Conservation (phyloP, 2,797 vertebrate species). For the Dicrostonyx torquatus region DNA sequence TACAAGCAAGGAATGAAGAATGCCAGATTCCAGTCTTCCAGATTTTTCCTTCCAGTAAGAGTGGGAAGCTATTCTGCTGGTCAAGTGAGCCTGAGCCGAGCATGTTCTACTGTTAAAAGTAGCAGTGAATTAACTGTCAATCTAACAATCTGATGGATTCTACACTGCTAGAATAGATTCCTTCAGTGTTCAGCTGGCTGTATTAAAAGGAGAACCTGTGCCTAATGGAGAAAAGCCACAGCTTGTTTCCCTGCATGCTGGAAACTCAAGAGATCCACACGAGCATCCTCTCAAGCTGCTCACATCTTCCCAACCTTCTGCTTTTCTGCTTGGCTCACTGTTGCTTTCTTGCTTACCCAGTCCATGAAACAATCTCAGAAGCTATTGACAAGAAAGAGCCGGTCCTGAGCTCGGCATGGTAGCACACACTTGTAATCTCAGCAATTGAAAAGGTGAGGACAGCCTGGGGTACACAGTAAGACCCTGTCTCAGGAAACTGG, state of each 20-base stretch:
- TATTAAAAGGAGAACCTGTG: background rate
- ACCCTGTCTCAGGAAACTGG: background rate
- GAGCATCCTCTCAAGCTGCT: background rate
- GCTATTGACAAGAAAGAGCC: background rate
- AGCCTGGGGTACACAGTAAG: background rate
- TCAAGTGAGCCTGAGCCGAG: background rate
- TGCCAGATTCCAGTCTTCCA: slow-evolving; percentile 56
- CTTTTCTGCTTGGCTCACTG: background rate
- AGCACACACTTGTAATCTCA: background rate
- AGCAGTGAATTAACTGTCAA: background rate
- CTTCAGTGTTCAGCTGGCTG: background rate
- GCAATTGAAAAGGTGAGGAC: background rate
- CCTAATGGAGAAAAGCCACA: background rate
- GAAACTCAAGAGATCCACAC: background rate
- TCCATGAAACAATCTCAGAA: background rate
- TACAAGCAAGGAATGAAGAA: slow-evolving; percentile 25
- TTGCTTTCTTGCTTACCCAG: background rate
- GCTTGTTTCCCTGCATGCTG: background rate
- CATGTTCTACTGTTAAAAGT: background rate
- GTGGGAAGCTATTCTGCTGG: background rate
- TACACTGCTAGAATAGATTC: background rate
- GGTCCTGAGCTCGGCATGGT: background rate
- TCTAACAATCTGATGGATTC: background rate
- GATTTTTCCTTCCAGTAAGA: slow-evolving; percentile 42
- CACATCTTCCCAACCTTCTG: background rate